Conservation (phyloP, 2,888 invertebrate genomes). For the Digitonthophagus gazella region DNA sequence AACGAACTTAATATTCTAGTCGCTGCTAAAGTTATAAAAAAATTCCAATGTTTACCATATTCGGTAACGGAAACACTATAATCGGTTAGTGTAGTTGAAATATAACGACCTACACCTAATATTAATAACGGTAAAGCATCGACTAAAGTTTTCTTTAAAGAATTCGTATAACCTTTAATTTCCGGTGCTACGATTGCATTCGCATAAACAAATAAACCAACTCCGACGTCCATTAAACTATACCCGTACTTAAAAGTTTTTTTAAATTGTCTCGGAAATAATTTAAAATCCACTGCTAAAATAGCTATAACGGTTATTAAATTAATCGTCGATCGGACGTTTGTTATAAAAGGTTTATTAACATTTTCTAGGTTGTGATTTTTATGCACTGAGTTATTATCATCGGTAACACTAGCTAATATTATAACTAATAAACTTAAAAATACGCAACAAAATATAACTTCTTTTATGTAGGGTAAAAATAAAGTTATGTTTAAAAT, state of each 20-base stretch:
- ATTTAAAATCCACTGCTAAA: slow-evolving; percentile 88
- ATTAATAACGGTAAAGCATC: slow-evolving; percentile 54
- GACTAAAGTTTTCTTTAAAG: slow-evolving; percentile 45
- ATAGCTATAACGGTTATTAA: slow-evolving; percentile 78
- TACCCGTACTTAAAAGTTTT: slow-evolving; percentile 87
- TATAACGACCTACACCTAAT: slow-evolving; percentile 63
- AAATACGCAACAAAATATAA: slow-evolving; percentile 20
- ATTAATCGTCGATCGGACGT: slow-evolving; percentile 68
- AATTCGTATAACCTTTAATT: slow-evolving; percentile 43
- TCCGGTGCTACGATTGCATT: slow-evolving; percentile 75
- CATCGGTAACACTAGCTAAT: slow-evolving; percentile 11
- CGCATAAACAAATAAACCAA: slow-evolving; percentile 80
- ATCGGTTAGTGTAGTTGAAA: slow-evolving; percentile 55
- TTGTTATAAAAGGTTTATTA: slow-evolving; percentile 57
- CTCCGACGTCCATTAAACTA: slow-evolving; percentile 94
- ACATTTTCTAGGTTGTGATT: neutral
- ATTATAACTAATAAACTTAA: slow-evolving; percentile 17
- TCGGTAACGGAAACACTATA: slow-evolving; percentile 90
- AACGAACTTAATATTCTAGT: slow-evolving; percentile 72
- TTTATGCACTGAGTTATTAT: neutral
- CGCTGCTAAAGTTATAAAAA: slow-evolving; percentile 89
- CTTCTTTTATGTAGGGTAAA: slow-evolving; percentile 45
- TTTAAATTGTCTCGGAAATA: slow-evolving; percentile 81
- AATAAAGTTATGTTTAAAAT: slow-evolving; percentile 59
- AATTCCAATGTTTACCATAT: slow-evolving; percentile 98